A percentile compares a stretch with the other conserved stretches of the same genome.
These are phyloP conservation scores for Melanogrammus aeglefinus DNA, from an alignment of 2,797 vertebrate species.

Conservation along the genomic window DNA sequence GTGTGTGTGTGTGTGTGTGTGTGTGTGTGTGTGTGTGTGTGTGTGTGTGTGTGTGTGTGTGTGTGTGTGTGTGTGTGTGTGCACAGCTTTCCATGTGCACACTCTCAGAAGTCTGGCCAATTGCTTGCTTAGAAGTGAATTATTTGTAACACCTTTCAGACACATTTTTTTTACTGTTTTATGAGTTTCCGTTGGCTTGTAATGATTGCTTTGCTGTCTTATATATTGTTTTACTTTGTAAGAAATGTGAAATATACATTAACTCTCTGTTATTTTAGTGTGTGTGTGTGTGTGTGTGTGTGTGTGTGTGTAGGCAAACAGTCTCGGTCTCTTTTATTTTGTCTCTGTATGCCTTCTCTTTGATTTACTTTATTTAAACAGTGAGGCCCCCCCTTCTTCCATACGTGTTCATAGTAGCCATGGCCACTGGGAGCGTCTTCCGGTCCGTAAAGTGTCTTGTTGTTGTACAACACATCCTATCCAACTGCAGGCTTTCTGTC, in stretches of 20 bases:
- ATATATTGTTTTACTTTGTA: too few species aligned
- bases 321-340: not conserved
- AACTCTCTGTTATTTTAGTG: not conserved
- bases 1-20: too few species aligned
- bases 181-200: not conserved
- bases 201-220: not conserved
- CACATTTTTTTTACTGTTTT: not conserved
- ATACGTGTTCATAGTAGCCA: not conserved
- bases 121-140: constrained; percentile 51
- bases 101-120: constrained; percentile 39
- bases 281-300: too few species aligned
- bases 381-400: not conserved
- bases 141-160: constrained; percentile 27
- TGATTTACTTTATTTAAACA: not conserved
- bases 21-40: too few species aligned
- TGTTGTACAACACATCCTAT: not conserved
- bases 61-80: not conserved
- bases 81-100: not conserved
- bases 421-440: not conserved
- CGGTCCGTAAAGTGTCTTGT: not conserved
- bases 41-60: not conserved
- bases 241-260: not conserved
- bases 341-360: not conserved
- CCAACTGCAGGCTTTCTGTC: not conserved
- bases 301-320: too few species aligned